A percentile compares a stretch with the other conserved stretches of the same genome.
These are phyloP conservation scores for Misgurnus mizolepis DNA, from an alignment of 2,113 vertebrate species.

Conservation along the genomic window DNA sequence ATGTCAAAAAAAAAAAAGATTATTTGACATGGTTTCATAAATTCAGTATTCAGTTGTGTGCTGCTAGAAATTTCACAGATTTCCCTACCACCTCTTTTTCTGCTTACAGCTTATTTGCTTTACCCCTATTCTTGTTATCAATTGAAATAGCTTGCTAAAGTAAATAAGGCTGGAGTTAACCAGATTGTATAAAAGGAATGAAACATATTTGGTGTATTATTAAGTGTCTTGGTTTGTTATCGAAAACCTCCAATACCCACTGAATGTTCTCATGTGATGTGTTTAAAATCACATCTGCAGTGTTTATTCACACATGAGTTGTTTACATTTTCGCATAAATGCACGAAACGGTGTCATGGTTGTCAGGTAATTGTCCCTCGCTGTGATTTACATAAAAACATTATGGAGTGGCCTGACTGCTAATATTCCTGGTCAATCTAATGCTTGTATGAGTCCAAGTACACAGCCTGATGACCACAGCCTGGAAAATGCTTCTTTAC, in stretches of 20 bases:
- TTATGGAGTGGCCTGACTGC: constrained; percentile 17
- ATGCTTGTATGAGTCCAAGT: constrained; percentile 49
- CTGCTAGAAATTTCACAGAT: neutral
- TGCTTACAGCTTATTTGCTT: constrained; percentile 5
- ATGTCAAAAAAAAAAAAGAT: too few species aligned
- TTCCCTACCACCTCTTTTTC: neutral
- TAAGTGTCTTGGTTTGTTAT: neutral
- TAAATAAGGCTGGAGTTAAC: constrained; percentile 11
- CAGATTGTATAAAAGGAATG: constrained; percentile 4
- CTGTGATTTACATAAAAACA: neutral
- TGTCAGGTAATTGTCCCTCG: neutral
- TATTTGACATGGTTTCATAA: too few species aligned
- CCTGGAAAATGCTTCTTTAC: constrained; percentile 47
- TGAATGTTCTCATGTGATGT: neutral
- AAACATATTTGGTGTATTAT: neutral
- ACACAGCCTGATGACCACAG: constrained; percentile 50
- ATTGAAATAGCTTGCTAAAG: constrained; percentile 19
- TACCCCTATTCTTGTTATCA: constrained; percentile 13
- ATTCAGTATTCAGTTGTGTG: too few species aligned
- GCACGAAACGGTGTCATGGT: neutral
- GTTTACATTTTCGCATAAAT: neutral
- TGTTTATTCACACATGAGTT: neutral
- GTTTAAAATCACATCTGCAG: neutral
- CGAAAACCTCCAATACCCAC: constrained; percentile 6
- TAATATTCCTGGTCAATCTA: constrained; percentile 21